A percentile compares a stretch with the other conserved stretches of the same genome.
These are phyloP conservation scores for Myotis daubentonii DNA, from an alignment of 2,797 vertebrate species.

Conservation along the genomic window DNA sequence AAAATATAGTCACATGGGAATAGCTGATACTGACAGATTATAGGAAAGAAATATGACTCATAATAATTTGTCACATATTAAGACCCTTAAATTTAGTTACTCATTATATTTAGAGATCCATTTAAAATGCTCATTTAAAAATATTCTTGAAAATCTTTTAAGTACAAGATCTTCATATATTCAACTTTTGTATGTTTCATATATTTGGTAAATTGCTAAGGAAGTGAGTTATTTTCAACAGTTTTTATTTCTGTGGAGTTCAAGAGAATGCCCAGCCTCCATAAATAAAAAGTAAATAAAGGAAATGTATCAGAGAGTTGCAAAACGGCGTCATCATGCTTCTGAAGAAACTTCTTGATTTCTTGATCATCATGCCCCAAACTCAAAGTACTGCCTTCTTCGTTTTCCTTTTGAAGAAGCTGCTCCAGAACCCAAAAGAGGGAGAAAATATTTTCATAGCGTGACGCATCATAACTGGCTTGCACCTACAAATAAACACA, in stretches of 20 bases:
- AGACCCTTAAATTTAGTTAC: constrained; percentile 33
- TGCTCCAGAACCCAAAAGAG: constrained; percentile 90
- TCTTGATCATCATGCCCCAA: constrained; percentile 73
- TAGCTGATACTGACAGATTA: not conserved
- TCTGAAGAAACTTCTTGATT: constrained; percentile 83
- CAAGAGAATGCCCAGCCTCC: constrained; percentile 89
- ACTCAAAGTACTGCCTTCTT: constrained; percentile 52
- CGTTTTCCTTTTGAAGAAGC: constrained; percentile 84
- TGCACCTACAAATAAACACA: constrained; percentile 80
- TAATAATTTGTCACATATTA: constrained; percentile 3
- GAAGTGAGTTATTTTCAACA: constrained; percentile 68
- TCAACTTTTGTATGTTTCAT: constrained; percentile 26
- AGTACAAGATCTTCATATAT: not conserved
- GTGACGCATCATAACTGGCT: constrained; percentile 82
- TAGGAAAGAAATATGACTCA: not conserved
- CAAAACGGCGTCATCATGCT: constrained; percentile 87
- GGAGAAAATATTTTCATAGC: constrained; percentile 91
- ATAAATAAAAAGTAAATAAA: constrained; percentile 91
- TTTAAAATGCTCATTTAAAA: constrained; percentile 67
- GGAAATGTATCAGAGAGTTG: constrained; percentile 91
- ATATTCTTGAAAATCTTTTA: constrained; percentile 41
- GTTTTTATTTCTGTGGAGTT: constrained; percentile 76
- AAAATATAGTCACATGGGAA: not conserved
- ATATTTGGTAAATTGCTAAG: constrained; percentile 45
- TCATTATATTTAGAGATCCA: constrained; percentile 45